Evolutionary conservation across 2,797 vertebrate species (phyloP).

Genomic region (Onychomys arenicola): DNA sequence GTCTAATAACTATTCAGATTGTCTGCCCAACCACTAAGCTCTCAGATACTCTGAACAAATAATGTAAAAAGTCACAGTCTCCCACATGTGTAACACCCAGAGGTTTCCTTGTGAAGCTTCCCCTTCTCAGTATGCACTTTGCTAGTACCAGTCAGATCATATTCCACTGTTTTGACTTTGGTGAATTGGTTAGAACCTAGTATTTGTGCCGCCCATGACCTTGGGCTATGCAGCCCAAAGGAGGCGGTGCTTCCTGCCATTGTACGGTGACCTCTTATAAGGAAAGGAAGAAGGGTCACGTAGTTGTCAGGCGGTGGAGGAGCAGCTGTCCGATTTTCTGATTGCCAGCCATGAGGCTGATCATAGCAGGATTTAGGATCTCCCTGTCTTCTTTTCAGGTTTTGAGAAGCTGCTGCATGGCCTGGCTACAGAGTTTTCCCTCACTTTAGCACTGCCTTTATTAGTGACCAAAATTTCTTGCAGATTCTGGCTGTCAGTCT

Average conservation of each 20-base stretch:
- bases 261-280: too few relatives aligned
- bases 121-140: neutral
- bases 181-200: neutral
- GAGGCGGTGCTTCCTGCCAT: too few relatives aligned
- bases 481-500: neutral
- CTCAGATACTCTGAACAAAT: neutral
- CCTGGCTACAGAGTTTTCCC: neutral
- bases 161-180: neutral
- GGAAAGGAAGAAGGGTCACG: too few relatives aligned
- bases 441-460: constrained; percentile 27
- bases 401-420: neutral
- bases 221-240: too few relatives aligned
- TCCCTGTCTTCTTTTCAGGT: neutral
- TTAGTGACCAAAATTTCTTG: constrained; percentile 50
- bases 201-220: too few relatives aligned
- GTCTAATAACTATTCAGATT: neutral
- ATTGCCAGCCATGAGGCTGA: constrained; percentile 5
- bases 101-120: neutral
- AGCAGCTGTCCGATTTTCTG: neutral
- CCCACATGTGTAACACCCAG: neutral
- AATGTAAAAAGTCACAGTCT: neutral
- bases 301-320: neutral
- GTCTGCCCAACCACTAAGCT: neutral
- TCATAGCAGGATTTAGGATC: neutral
- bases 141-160: neutral